Evolutionary conservation across 2,888 invertebrate species (phyloP), one percentile per base, ranked within the genome.

Genomic region (Gymnocheta viridis): DNA sequence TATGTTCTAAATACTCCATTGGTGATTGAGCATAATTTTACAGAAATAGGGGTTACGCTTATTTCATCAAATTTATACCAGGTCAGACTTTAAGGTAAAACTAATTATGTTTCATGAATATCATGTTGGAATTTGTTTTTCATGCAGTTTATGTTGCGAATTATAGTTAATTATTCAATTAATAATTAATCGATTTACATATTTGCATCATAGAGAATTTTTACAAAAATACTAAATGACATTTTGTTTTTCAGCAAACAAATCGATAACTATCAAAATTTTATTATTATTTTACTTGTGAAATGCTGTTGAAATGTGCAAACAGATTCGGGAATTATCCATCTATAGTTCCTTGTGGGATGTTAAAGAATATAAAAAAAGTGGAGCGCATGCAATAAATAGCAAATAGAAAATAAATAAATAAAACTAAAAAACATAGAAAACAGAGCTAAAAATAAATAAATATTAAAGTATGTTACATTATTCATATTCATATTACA

Each of bases 171-270:
- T 60, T 51, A 62, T 44, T 70, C 22, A 70, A 70, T 62, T 64
- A 64, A 35, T 62, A 67, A 35, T 41, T 24, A 70, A 70, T 70
- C 70, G 44, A 64, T 54, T 64, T 79, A 70, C 64, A 69, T 22
- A 10, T 32, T 67, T 24, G 14, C 24, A 29, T 54, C 3, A 17
- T 10, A 19, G 4, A 5, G 27, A 9, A 29, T 38, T 51, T 69
- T 24, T 6, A 14, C 32, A 19, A 49, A 27, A 58, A 67, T 19
- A 49, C n/a, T 49, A 17, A 9, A 69, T 58, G 12, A 60, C 62
- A 7, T 51, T 69, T 49, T 69, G 44, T 74, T 64, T 41, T 12
- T 17, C 7, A 1, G 51, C 10, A 14, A 32, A 49, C 17, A 60
- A 10, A n/a, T 51, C 12, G 14, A 14, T 73, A 38, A 49, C 4